Conservation (phyloP, 2,888 invertebrate species). For the Antheraea yamamai region DNA sequence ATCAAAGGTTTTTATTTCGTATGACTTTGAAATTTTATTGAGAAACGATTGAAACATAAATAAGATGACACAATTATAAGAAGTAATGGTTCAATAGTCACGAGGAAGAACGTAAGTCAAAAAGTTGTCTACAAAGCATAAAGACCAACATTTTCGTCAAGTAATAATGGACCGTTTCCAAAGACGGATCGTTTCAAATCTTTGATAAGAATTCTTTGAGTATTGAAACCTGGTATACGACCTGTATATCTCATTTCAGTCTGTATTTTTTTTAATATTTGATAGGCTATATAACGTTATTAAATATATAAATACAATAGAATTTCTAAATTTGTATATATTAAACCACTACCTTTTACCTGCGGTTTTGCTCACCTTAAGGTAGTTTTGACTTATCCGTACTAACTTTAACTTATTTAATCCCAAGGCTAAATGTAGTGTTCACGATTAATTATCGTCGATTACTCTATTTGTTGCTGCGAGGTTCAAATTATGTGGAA, state of each 20-base stretch:
- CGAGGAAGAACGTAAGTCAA: constrained; percentile 5
- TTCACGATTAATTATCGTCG: too few species aligned
- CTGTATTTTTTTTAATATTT: neutral
- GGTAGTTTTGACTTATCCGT: too few species aligned
- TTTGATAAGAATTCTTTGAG: neutral
- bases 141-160: constrained; percentile 9
- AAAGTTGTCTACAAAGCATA: constrained; percentile 3
- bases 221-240: neutral
- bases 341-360: too few species aligned
- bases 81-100: constrained; percentile 1
- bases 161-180: constrained; percentile 13
- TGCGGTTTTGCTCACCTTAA: too few species aligned
- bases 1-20: neutral
- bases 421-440: too few species aligned
- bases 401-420: too few species aligned
- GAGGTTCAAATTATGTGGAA: too few species aligned
- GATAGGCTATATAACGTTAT: neutral
- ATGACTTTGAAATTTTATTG: neutral
- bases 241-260: neutral
- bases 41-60: neutral
- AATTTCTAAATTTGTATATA: too few species aligned
- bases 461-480: too few species aligned
- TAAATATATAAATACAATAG: too few species aligned
- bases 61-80: neutral
- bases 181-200: constrained; percentile 1